Evolutionary conservation across 2,797 vertebrate genomes (phyloP), one percentile per base, ranked within the genome.

Genomic region (Phoxinus dragarum): DNA sequence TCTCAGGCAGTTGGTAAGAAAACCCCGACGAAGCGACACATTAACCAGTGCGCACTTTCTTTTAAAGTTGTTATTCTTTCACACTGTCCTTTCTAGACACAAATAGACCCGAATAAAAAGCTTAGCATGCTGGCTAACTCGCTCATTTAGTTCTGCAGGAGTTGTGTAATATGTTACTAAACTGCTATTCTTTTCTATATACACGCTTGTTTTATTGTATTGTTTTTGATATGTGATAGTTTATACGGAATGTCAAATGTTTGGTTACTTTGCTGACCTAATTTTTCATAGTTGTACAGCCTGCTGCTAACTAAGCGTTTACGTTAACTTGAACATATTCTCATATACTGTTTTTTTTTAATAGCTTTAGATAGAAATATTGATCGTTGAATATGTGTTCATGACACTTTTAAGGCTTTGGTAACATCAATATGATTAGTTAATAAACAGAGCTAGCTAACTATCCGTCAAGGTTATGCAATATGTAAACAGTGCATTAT

Each of bases 1-100:
- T 49, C 64, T 88, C 36, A 86, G 89, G 69, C 87, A 87, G 0
- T 21, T 89, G 88, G 90, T 90, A 86, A 90, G 89, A 84, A 6
- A 38, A 52, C 1, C 34, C 2, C 27, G 11, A 36, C 59, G 14
- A 54, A 40, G 34, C 23, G 42, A 44, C 3, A 6, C 31, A 14
- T 27, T 54, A 23, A 56, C 36, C 74, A 31, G 3, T 34, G 67
- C 6, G 40, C 19, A 34, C 5, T 5, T 84, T 34, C 2, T 9
- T 56, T 8, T 34, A 59, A 78, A n/a, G 19, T 3, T n/a, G 23
- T 54, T 12, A 11, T 23, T 56, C 27, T 23, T 78, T 14, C 1
- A 49, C 31, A 6, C 5, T 27, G 16, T 19, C 19, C 6, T 44
- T 78, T 75, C 23, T 66, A 54, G 23, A 42, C 16, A 38, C 6